Evolutionary conservation across 2,888 invertebrate species (phyloP), one percentile per base, ranked within the genome.

Genomic region (Chrysodeixis includens): DNA sequence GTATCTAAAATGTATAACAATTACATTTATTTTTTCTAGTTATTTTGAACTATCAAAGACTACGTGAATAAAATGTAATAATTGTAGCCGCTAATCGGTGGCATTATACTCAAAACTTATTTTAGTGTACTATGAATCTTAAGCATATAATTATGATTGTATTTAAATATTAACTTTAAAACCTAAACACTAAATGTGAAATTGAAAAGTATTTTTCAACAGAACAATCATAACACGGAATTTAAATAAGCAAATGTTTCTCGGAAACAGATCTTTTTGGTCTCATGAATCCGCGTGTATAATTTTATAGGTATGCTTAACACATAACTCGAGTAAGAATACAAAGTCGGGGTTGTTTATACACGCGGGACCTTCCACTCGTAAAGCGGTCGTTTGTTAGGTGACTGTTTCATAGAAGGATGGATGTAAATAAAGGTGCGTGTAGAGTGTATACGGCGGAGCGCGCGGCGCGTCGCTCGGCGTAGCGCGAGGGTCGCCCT

Each of bases 361-460:
- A 84, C 79, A 74, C 73, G 70, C 78, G 85, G 79, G 85, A 88
- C 86, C 86, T 91, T 90, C 86, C 87, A 88, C 86, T 88, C 85
- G 81, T 89, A 87, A 90, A 88, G 65, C 83, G 84, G 83, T 81
- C 82, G 84, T 84, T 79, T 82, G 82, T 81, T 86, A 83, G 81
- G 83, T 83, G 86, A 87, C 76, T 83, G 86, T 88, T 90, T 89
- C 86, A 89, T 86, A 88, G 88, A 88, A 90, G 86, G 86, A 89
- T 89, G 92, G 86, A 86, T 90, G 92, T 92, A 92, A 92, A 93
- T 93, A 92, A 92, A 92, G 92, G 93, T 88, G 90, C 80, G 90
- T 86, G 86, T 86, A 88, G 77, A 70, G 73, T 65, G 73, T 46
- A 75, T 67, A 77, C 65, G 73, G 74, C 61, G 64, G 75, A 57